Evolutionary conservation across 2,113 vertebrate genomes (phyloP), one percentile per base, ranked within the genome.

Genomic region (Petromus typicus): DNA sequence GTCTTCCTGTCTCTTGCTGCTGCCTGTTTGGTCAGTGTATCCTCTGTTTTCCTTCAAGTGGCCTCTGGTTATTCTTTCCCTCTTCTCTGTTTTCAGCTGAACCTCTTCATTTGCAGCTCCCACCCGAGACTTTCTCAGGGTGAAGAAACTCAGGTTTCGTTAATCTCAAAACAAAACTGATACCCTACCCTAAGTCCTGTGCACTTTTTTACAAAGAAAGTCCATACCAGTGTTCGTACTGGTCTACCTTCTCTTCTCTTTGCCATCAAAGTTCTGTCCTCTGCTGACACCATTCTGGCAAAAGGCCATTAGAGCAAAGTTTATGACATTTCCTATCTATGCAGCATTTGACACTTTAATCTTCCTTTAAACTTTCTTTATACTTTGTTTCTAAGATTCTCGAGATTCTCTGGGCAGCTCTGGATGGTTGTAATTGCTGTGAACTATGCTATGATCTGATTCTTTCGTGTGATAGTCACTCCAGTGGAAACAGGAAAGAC

Each of bases 61-160:
- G 14, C 32, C 57, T 17, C 63, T 79, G 13, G 23, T 27, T 79
- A 23, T 4, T 75, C 48, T 25, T 34, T 57, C 22, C 18, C 25
- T 88, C 78, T 54, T 43, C 79, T 86, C 63, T 32, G 40, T 80
- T 61, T 93, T 51, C 75, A 32, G 1, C 25, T 57, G 54, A n/a
- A 32, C 30, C 40, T 27, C 79, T 37, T 25, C n/a, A 20, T 11
- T 40, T 4, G 16, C 56, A 32, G 43, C 61, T 30, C 34, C 59
- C 18, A 16, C 30, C 18, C 54, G n/a, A 16, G 56, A 87, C 80
- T 69, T 48, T 43, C 87, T 97, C 75, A 57, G 56, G 17, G 56
- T 57, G 56, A 20, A 57, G 56, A 57, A 57, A 57, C 56, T 57
- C 56, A 37, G n/a, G 84, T 95, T 91, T 95, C 87, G 89, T 69